phyloP scores from a whole-genome alignment of 1,140 invertebrate species.

The Doryteuthis pealeii region DNA sequence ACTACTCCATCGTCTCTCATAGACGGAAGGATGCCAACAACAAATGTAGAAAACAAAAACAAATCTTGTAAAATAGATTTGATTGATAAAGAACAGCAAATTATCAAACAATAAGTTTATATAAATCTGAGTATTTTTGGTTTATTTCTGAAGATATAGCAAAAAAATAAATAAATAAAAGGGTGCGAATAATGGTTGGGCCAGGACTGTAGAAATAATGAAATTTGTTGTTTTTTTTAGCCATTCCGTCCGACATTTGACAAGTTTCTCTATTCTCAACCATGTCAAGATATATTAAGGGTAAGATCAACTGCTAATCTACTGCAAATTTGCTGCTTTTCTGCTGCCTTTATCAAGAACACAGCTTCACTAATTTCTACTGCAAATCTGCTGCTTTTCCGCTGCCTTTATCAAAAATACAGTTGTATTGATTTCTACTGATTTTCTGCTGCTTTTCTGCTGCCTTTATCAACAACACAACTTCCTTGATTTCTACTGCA shows the following conservation, averaged over 20 bases:
- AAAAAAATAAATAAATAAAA: too few species aligned
- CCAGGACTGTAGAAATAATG: too few species aligned
- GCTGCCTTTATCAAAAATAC: neutral
- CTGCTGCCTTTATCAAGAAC: neutral
- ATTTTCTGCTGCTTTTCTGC: neutral
- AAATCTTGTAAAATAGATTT: too few species aligned
- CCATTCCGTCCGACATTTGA: neutral
- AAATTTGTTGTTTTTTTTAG: neutral
- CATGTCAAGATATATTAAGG: constrained; percentile 2
- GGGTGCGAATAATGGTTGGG: too few species aligned
- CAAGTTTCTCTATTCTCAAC: neutral
- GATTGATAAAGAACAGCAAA: too few species aligned
- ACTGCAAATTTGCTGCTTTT: neutral
- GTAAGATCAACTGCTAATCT: neutral
- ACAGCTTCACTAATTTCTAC: neutral
- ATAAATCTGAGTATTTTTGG: too few species aligned
- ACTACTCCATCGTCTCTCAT: too few species aligned
- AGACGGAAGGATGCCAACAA: too few species aligned
- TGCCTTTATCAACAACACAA: neutral
- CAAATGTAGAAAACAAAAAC: too few species aligned
- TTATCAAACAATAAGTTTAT: too few species aligned
- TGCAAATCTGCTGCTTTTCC: neutral
- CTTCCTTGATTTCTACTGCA: neutral
- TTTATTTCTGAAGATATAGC: too few species aligned
- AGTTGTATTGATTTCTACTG: neutral